Evolutionary conservation across 2,113 vertebrate genomes (phyloP).

Genomic region (Hippocampus guttulatus): DNA sequence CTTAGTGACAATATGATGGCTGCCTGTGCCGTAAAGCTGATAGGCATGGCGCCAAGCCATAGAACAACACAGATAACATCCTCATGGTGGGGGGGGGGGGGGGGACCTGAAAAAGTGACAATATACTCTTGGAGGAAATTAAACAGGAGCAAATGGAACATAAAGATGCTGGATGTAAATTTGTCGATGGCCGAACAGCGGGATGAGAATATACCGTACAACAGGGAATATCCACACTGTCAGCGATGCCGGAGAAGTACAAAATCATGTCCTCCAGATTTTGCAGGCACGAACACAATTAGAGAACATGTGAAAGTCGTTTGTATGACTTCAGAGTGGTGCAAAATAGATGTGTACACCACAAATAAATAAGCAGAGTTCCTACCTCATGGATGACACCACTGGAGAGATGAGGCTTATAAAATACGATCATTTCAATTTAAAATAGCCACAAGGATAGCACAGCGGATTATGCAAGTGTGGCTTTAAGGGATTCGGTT

Average conservation of each 20-base stretch:
- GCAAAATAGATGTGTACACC: slow-evolving; percentile 9
- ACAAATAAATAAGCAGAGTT: background rate
- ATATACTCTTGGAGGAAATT: slow-evolving; percentile 28
- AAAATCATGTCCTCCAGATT: slow-evolving; percentile 29
- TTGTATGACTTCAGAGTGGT: slow-evolving; percentile 20
- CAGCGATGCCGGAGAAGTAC: slow-evolving; percentile 20
- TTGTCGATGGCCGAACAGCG: background rate
- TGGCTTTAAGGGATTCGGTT: too few relatives aligned
- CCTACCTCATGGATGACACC: background rate
- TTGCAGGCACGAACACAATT: slow-evolving; percentile 13
- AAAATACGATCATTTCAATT: background rate
- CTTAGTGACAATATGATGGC: slow-evolving; percentile 31
- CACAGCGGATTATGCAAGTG: background rate
- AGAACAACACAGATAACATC: slow-evolving; percentile 41
- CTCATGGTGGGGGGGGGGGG: background rate
- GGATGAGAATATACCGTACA: background rate
- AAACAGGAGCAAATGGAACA: slow-evolving; percentile 5
- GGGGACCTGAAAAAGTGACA: slow-evolving; percentile 17
- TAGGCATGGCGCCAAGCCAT: slow-evolving; percentile 42
- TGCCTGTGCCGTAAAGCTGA: slow-evolving; percentile 43
- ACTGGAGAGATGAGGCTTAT: background rate
- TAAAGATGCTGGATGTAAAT: slow-evolving; percentile 12
- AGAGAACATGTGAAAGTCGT: slow-evolving; percentile 28
- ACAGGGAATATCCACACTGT: background rate
- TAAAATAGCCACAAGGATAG: background rate